phyloP scores from a whole-genome alignment of 2,888 invertebrate genomes.

The Sinhomidia bicolor region DNA sequence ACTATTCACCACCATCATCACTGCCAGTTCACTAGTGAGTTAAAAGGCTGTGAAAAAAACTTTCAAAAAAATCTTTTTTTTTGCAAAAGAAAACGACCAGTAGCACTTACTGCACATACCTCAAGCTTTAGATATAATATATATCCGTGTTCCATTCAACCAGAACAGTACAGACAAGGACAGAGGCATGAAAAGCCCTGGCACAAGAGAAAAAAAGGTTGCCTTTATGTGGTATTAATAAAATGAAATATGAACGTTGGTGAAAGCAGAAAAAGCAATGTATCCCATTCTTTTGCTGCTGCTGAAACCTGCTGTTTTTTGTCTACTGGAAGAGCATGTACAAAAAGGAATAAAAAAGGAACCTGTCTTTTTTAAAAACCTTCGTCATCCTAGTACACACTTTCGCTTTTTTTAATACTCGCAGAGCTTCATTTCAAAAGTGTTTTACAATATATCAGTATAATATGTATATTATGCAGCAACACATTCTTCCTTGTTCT shows the following conservation, averaged over 20 bases:
- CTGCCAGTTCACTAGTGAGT: not conserved
- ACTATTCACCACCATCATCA: not conserved
- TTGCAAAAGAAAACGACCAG: not conserved
- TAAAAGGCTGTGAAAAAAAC: not conserved
- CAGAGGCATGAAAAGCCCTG: not conserved
- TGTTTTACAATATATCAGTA: not conserved
- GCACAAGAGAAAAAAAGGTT: not conserved
- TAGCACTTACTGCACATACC: too few species aligned
- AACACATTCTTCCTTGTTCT: not conserved
- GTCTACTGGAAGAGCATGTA: not conserved
- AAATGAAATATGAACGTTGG: conserved; percentile 34
- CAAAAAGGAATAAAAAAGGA: not conserved
- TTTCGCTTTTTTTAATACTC: not conserved
- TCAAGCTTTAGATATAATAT: too few species aligned
- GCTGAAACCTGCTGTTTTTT: not conserved
- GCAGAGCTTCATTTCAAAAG: not conserved
- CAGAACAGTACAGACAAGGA: not conserved
- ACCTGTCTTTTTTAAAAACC: not conserved
- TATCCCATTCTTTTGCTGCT: not conserved
- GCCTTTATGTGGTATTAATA: not conserved
- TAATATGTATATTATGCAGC: not conserved
- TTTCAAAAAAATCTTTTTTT: not conserved
- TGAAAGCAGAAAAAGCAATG: not conserved
- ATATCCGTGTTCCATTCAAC: not conserved
- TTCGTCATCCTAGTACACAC: not conserved